Evolutionary conservation across 2,888 invertebrate genomes (phyloP).

Genomic region (Macrophya annulata): DNA sequence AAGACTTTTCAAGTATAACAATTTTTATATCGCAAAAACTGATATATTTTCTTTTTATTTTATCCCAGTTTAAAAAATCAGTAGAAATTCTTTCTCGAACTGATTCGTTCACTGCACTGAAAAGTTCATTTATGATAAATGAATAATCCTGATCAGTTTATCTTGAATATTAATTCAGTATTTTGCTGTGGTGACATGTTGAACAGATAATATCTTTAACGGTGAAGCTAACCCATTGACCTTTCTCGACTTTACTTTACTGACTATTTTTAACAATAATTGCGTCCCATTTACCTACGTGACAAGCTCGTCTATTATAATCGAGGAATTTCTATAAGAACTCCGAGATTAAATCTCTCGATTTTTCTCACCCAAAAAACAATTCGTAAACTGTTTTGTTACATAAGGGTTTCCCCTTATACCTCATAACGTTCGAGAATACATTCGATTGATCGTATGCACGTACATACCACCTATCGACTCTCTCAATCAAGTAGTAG

Average conservation of each 20-base stretch:
- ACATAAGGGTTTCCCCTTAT: neutral
- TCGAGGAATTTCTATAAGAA: neutral
- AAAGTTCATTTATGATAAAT: conserved; percentile 1
- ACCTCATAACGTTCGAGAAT: neutral
- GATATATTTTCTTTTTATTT: no score
- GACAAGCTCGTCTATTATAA: neutral
- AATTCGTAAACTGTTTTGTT: neutral
- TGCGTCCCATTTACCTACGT: neutral
- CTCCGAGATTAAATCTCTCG: neutral
- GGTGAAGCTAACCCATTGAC: neutral
- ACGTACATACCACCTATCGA: neutral
- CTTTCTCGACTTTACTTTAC: neutral
- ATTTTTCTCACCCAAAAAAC: neutral
- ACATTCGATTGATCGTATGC: conserved; percentile 16
- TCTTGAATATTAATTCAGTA: conserved; percentile 1
- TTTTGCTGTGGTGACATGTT: neutral
- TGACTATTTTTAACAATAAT: conserved; percentile 9
- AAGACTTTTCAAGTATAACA: neutral
- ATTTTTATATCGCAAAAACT: neutral
- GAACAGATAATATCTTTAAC: neutral
- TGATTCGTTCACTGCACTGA: neutral
- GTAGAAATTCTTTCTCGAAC: neutral
- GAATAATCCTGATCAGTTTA: conserved; percentile 7
- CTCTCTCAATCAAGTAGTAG: conserved; percentile 12
- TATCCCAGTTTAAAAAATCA: neutral